Conservation (phyloP, 1,140 invertebrate genomes). For the Tetramorium alpestre region DNA sequence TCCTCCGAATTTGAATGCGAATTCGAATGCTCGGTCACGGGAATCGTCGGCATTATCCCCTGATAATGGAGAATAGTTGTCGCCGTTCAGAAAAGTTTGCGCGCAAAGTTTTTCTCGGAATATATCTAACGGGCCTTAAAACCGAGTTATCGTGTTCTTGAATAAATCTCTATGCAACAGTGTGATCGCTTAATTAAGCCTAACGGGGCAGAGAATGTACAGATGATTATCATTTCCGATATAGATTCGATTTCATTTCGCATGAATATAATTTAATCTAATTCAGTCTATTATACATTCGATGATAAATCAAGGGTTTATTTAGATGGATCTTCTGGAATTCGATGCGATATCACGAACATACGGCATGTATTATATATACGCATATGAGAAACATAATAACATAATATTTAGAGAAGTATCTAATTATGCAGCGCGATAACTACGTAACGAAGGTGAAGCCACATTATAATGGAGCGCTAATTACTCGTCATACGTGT, state of each 20-base stretch:
- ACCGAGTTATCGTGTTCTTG: not conserved
- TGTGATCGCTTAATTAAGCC: not conserved
- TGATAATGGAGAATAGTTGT: constrained; percentile 50
- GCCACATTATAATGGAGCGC: constrained; percentile 53
- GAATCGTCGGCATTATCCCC: constrained; percentile 53
- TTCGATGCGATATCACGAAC: constrained; percentile 48
- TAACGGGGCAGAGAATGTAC: not conserved
- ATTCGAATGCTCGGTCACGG: constrained; percentile 52
- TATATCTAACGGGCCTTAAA: constrained; percentile 27
- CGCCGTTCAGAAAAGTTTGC: constrained; percentile 39
- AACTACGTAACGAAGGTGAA: constrained; percentile 20
- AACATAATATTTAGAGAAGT: constrained; percentile 3
- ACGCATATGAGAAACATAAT: not conserved
- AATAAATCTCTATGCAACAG: constrained; percentile 18
- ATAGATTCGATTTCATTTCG: not conserved
- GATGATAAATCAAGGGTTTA: constrained; percentile 37
- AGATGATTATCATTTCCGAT: not conserved
- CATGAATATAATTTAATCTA: not conserved
- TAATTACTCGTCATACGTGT: constrained; percentile 48
- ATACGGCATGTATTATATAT: not conserved
- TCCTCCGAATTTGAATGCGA: constrained; percentile 55
- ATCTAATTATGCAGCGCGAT: constrained; percentile 61
- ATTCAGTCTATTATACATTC: constrained; percentile 9
- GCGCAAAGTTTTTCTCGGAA: constrained; percentile 24
- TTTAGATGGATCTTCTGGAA: constrained; percentile 30